These are phyloP conservation scores for Lamproptera curius DNA, from an alignment of 2,888 invertebrate species.

Conservation along the genomic window DNA sequence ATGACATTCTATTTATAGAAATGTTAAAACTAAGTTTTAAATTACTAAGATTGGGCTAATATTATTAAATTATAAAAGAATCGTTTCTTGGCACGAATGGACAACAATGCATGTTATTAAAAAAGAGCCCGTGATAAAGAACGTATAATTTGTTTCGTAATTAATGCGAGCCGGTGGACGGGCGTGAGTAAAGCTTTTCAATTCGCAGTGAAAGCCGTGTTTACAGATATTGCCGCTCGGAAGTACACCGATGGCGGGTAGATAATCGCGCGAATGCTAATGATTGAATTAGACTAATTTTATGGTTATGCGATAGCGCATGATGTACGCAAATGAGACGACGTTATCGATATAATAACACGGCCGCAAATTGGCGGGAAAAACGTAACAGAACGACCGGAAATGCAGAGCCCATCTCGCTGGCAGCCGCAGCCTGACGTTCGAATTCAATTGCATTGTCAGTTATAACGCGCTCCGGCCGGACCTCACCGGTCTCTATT, in stretches of 20 bases:
- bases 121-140: conserved; percentile 69
- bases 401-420: conserved; percentile 52
- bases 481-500: conserved; percentile 10
- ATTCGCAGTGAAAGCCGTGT: conserved; percentile 60
- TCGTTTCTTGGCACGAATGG: conserved; percentile 71
- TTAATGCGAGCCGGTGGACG: conserved; percentile 65
- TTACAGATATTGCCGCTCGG: conserved; percentile 52
- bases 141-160: conserved; percentile 69
- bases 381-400: conserved; percentile 30
- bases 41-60: too few relatives aligned
- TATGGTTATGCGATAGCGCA: conserved; percentile 45
- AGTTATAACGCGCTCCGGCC: conserved; percentile 35
- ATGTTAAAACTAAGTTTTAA: too few relatives aligned
- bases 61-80: too few relatives aligned
- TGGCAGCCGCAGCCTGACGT: conserved; percentile 44
- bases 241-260: conserved; percentile 50
- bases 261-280: conserved; percentile 51
- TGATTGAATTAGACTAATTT: conserved; percentile 68
- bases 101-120: conserved; percentile 74
- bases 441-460: conserved; percentile 55
- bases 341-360: conserved; percentile 22
- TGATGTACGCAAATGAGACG: conserved; percentile 30
- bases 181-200: conserved; percentile 67
- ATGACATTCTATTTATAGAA: too few relatives aligned
- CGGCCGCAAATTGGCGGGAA: conserved; percentile 25